Base-by-base conservation (phyloP, 2,888 invertebrate genomes). In the Horisme vitalbata region DNA sequence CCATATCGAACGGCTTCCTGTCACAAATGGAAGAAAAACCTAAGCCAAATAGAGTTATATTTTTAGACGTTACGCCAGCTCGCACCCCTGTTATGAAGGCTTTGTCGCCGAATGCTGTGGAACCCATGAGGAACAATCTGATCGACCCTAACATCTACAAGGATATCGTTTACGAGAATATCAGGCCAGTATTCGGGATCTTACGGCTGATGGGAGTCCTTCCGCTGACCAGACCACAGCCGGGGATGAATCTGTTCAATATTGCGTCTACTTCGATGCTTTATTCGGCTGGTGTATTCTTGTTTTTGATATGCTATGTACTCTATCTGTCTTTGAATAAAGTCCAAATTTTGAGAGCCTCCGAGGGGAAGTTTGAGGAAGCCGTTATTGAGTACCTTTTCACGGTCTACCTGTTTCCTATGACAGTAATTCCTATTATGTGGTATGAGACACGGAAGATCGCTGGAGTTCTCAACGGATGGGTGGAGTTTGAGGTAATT, bases 331-430 rank as follows among this genome's bases (percentile, higher is more conserved):
- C 92, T 32, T 88, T 92, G 53, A 85, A 93, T 61, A 92, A 92
- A 52, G 91, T 94, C 0, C 90, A 91, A 60, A 91, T 93, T 49
- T 79, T 93, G 10, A 81, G 89, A 31, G 90, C 92, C 0, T 79
- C 92, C 1, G 93, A 93, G 66, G 93, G 93, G 0, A 91, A 93
- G 55, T 94, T 94, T 52, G 94, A 94, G 60, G 94, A 94, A 73
- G 93, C 94, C 0, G 94, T 94, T 0, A 94, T 94, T 61, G 94
- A 94, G 45, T 94, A 94, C 65, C 80, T 94, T 0, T 94, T 94
- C 60, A 91, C 93, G n/a, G 93, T 94, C 0, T 94, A 94, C 67
- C 83, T 94, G 48, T 84, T 94, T 47, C 94, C 94, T 0, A 87
- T 94, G 62, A 75, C 92, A 8, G 76, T 90, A 0, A 90, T 93